Evolutionary conservation across 53 echinoderm and acorn worm genomes (phyloP).

Genomic region (Astropecten irregularis): DNA sequence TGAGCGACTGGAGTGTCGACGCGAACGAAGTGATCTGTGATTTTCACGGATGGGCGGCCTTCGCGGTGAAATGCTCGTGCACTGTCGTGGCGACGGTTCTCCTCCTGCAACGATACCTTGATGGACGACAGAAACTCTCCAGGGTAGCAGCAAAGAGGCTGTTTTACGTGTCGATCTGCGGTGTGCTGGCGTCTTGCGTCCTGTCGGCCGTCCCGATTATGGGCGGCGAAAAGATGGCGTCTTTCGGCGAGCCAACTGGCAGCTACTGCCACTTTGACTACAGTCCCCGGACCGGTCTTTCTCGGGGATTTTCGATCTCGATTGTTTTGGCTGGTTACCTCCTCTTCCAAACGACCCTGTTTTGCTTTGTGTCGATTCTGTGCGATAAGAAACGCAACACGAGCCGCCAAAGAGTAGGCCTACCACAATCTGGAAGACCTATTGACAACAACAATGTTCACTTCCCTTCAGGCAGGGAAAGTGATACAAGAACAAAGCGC

Average conservation of each 20-base stretch:
- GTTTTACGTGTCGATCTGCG: background rate
- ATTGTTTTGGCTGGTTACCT: conserved; percentile 6
- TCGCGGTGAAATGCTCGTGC: background rate
- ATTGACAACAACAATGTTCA: too few species aligned
- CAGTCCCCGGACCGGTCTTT: background rate
- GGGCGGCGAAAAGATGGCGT: conserved; percentile 6
- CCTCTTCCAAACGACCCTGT: conserved; percentile 41
- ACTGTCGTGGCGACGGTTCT: background rate
- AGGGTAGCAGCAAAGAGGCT: background rate
- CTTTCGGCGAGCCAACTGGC: conserved; percentile 26
- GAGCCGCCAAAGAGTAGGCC: too few species aligned
- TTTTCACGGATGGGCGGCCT: background rate
- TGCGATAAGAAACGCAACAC: conserved; percentile 10
- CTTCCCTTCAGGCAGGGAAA: too few species aligned
- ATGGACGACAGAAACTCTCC: background rate
- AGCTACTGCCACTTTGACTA: conserved; percentile 58
- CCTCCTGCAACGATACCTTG: background rate
- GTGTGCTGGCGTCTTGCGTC: background rate
- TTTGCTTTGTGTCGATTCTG: conserved; percentile 15
- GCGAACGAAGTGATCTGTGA: conserved; percentile 8
- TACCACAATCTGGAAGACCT: too few species aligned
- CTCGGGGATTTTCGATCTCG: conserved; percentile 2
- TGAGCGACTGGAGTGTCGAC: background rate
- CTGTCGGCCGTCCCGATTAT: background rate
- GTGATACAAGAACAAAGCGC: background rate